Evolutionary conservation across 2,888 invertebrate species (phyloP), one percentile per base, ranked within the genome.

Genomic region (Cepaea hortensis): DNA sequence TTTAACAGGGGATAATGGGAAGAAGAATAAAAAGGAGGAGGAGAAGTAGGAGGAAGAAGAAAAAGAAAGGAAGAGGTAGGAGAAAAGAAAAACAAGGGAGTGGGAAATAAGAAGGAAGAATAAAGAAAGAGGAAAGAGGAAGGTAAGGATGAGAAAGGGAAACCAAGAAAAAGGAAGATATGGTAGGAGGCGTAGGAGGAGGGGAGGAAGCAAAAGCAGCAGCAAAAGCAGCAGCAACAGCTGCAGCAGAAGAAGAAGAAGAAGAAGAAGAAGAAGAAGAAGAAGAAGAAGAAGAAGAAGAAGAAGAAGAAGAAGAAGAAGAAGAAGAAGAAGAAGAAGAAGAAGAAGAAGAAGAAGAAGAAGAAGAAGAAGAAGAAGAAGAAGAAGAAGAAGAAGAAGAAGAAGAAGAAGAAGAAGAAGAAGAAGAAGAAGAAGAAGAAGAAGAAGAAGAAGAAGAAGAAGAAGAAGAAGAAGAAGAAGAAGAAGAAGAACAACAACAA

Each of bases 201-300:
- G 46, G 2, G 3, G 65, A 46, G 3, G 20, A 3, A 61, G 20
- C 6, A 23, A 23, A 23, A 23, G 35, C 15, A 20, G 20, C 7
- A 23, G 65, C 11, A 35, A 7, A 61, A n/a, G 75, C 23, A 9
- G 75, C 13, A 73, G 84, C 73, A 50, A 4, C n/a, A 73, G 75
- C 15, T 5, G 55, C 11, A 62, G 76, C 50, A 61, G 75, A 76
- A 62, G 75, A 84, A 62, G 62, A n/a, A 46, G 76, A 65, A 35
- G 46, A 35, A 61, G 84, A 75, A 61, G 55, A 48, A 80, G 72
- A 48, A 35, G 50, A 23, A 46, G 75, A 68, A 72, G 48, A 72
- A 72, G 55, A 65, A 70, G 80, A 72, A 62, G 80, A 85, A 72
- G 61, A 35, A 65, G 77, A 55, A 35, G 65, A 77, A 65, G 72